Percentiles rank a stretch among this genome's conserved stretches.
Evolutionary conservation across 2,113 vertebrate species (phyloP).

Genomic region (Delphinus delphis): DNA sequence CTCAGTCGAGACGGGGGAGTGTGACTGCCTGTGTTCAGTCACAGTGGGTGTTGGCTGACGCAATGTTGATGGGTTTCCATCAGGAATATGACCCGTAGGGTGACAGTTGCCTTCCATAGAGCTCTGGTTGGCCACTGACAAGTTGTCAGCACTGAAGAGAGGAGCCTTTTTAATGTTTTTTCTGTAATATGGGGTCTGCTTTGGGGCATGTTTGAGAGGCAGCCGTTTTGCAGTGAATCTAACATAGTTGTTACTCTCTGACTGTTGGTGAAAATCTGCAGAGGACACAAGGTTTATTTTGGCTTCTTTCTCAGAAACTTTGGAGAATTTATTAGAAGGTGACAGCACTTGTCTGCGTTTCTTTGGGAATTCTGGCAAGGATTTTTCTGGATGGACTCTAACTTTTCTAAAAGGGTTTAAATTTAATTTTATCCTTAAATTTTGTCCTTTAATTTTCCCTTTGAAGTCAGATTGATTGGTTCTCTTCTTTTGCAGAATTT

Average conservation of each 20-base stretch:
- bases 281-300: background rate
- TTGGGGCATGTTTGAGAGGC: background rate
- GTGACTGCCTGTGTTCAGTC: background rate
- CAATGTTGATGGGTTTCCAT: background rate
- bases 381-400: conserved; percentile 84
- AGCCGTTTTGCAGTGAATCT: background rate
- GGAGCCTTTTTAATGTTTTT: background rate
- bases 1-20: background rate
- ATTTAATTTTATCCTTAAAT: conserved; percentile 88
- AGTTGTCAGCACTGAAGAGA: background rate
- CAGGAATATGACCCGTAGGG: background rate
- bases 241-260: background rate
- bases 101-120: background rate
- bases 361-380: background rate
- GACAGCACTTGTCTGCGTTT: background rate
- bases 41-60: background rate
- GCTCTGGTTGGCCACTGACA: background rate
- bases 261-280: background rate
- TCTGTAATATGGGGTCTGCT: background rate
- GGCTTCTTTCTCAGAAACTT: conserved; percentile 47
- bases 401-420: conserved; percentile 84
- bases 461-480: conserved; percentile 50
- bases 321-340: conserved; percentile 49
- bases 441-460: conserved; percentile 72
- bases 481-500: conserved; percentile 47